These are phyloP conservation scores for Drosophila helvetica DNA, from an alignment of 2,888 invertebrate species.

Conservation along the genomic window DNA sequence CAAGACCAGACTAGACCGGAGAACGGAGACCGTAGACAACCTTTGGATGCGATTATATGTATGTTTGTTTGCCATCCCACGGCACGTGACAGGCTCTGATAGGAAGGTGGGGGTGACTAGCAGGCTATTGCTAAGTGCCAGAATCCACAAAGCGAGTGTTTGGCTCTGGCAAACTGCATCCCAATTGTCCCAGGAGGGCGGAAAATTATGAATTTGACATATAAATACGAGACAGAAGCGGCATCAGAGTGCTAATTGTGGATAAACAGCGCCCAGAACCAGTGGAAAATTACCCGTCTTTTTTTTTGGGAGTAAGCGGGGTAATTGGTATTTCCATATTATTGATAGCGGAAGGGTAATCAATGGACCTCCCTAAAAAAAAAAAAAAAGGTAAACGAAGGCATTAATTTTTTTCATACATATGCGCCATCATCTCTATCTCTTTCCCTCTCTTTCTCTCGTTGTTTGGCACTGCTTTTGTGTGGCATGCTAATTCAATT, in stretches of 20 bases:
- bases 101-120: background rate
- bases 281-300: conserved; percentile 20
- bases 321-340: conserved; percentile 18
- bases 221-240: conserved; percentile 39
- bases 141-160: conserved; percentile 16
- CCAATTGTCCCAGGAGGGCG: conserved; percentile 8
- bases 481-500: conserved; percentile 62
- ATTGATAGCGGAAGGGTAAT: conserved; percentile 10
- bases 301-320: background rate
- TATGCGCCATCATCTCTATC: conserved; percentile 11
- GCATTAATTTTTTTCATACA: conserved; percentile 21
- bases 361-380: conserved; percentile 24
- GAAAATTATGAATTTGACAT: conserved; percentile 46
- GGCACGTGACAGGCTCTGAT: background rate
- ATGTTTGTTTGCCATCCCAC: background rate
- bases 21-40: background rate
- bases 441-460: conserved; percentile 5
- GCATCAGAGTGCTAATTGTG: conserved; percentile 50
- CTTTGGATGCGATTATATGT: background rate
- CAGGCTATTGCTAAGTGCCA: conserved; percentile 22
- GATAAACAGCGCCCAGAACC: conserved; percentile 1
- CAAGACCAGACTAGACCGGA: background rate
- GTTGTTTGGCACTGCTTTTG: conserved; percentile 6
- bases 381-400: conserved; percentile 39
- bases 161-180: conserved; percentile 8